Conservation (phyloP, 2,113 vertebrate species). For the Gyps fulvus region DNA sequence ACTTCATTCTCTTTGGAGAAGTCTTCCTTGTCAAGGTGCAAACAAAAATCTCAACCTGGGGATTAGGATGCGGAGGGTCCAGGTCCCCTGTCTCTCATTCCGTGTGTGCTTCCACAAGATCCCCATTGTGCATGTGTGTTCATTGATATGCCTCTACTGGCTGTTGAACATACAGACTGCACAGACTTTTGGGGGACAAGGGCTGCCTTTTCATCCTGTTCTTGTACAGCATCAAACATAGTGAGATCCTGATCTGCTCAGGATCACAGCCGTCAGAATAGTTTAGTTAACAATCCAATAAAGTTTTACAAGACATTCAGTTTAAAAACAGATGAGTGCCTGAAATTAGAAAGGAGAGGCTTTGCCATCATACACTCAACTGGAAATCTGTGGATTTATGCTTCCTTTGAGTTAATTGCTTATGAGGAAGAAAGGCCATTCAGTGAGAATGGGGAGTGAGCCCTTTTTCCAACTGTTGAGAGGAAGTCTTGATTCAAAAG, state of each 20-base stretch:
- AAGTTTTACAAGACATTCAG: not conserved
- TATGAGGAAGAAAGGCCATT: not conserved
- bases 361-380: not conserved
- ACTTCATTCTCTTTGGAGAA: not conserved
- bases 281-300: not conserved
- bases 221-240: not conserved
- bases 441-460: not conserved
- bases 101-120: not conserved
- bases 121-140: not conserved
- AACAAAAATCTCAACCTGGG: not conserved
- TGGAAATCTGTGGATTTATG: not conserved
- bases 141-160: not conserved
- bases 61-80: fast-evolving
- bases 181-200: not conserved
- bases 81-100: not conserved
- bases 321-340: not conserved
- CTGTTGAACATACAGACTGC: not conserved
- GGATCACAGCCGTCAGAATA: not conserved
- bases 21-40: not conserved
- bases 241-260: not conserved
- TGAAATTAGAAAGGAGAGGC: not conserved
- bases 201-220: not conserved
- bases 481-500: not conserved
- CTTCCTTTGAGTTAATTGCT: not conserved
- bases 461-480: not conserved